A percentile compares a stretch with the other conserved stretches of the same genome.
phyloP scores from a whole-genome alignment of 2,113 vertebrate species.

The Camelus dromedarius region DNA sequence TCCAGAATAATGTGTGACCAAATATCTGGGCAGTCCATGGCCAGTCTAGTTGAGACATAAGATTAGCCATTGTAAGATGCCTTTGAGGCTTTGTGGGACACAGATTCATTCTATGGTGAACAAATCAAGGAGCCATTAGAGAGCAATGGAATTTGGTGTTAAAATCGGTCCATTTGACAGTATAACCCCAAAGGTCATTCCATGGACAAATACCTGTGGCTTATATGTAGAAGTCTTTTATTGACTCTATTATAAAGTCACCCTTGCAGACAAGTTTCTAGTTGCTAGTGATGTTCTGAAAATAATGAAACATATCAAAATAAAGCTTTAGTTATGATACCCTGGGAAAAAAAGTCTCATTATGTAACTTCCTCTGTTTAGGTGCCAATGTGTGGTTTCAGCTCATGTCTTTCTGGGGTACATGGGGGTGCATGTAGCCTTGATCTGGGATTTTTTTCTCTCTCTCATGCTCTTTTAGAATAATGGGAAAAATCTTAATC shows the following conservation, averaged over 20 bases:
- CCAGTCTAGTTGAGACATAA: neutral
- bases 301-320: slow-evolving; percentile 50
- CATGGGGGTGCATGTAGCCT: neutral
- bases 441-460: neutral
- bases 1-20: neutral
- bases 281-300: slow-evolving; percentile 84
- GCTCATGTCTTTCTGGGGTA: neutral
- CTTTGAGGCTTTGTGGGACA: neutral
- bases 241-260: slow-evolving; percentile 78
- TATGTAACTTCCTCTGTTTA: neutral
- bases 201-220: neutral
- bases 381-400: neutral
- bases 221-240: slow-evolving; percentile 71
- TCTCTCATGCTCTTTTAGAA: neutral
- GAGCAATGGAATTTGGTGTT: neutral
- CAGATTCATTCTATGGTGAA: neutral
- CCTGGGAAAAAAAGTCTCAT: neutral
- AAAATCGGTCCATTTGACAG: neutral
- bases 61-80: neutral
- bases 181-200: neutral
- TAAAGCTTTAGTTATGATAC: slow-evolving; percentile 57
- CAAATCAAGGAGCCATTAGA: neutral
- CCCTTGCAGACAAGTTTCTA: slow-evolving; percentile 85
- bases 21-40: neutral
- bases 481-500: neutral